phyloP scores from a whole-genome alignment of 2,113 vertebrate genomes.

The Progne subis region DNA sequence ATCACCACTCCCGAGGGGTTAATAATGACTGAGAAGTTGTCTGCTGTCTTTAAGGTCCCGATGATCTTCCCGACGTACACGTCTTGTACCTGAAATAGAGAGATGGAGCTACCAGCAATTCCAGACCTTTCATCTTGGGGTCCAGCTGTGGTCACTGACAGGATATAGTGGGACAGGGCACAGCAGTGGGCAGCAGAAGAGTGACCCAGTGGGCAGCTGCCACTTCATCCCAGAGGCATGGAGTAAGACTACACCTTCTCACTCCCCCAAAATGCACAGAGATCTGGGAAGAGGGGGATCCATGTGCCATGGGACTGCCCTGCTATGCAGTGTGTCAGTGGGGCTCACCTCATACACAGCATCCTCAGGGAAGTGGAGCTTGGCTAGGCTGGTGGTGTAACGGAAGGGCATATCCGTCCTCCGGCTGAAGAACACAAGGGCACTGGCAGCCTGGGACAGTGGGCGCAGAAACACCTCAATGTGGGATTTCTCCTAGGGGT shows the following conservation, averaged over 20 bases:
- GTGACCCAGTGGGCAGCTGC: neutral
- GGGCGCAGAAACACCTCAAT: constrained; percentile 87
- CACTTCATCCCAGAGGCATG: neutral
- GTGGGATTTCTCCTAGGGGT: constrained; percentile 76
- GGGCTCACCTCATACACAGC: constrained; percentile 78
- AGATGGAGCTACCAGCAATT: neutral
- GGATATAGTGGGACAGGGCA: neutral
- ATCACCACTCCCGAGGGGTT: constrained; percentile 93
- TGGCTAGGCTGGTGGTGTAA: constrained; percentile 80
- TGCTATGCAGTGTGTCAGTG: neutral
- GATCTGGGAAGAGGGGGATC: neutral
- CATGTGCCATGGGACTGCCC: neutral
- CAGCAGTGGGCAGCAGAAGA: neutral
- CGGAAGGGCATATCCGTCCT: constrained; percentile 85
- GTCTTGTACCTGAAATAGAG: constrained; percentile 72
- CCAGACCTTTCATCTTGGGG: neutral
- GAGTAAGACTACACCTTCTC: neutral
- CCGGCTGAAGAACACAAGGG: constrained; percentile 90
- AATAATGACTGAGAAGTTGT: constrained; percentile 82
- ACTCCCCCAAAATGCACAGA: neutral
- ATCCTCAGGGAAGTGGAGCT: constrained; percentile 73
- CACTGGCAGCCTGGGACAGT: constrained; percentile 71
- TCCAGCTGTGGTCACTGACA: neutral
- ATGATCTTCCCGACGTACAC: constrained; percentile 73
- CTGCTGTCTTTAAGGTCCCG: constrained; percentile 65